phyloP scores from a whole-genome alignment of 2,888 invertebrate species.

The Trimorus sp. region DNA sequence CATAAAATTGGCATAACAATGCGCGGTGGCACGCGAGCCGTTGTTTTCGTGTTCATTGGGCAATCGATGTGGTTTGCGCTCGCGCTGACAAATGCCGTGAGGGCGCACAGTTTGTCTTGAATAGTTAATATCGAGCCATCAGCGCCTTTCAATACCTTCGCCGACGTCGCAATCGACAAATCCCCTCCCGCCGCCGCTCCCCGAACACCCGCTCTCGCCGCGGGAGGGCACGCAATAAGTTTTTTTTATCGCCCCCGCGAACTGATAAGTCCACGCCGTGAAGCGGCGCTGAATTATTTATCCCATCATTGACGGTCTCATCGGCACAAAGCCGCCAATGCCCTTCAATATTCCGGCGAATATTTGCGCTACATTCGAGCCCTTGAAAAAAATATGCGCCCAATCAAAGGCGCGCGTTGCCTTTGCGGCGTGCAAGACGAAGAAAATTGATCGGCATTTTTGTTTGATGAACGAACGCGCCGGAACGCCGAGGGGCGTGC shows the following conservation, averaged over 20 bases:
- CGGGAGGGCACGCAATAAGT: constrained; percentile 78
- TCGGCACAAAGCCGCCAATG: constrained; percentile 68
- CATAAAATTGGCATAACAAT: constrained; percentile 71
- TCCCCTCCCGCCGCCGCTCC: constrained; percentile 32
- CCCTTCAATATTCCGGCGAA: constrained; percentile 68
- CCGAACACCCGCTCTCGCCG: constrained; percentile 56
- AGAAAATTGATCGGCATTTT: constrained; percentile 49
- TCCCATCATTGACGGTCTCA: constrained; percentile 73
- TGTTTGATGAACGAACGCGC: constrained; percentile 40
- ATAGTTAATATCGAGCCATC: constrained; percentile 76
- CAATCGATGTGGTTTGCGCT: constrained; percentile 67
- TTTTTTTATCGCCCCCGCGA: constrained; percentile 78
- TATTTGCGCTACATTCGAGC: constrained; percentile 56
- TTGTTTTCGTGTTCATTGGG: constrained; percentile 50
- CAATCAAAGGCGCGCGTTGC: constrained; percentile 51
- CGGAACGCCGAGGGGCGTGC: too few relatives aligned
- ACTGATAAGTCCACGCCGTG: constrained; percentile 79
- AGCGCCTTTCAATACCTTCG: constrained; percentile 74
- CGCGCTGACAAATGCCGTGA: constrained; percentile 69
- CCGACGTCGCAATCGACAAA: constrained; percentile 71
- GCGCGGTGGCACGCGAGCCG: constrained; percentile 68
- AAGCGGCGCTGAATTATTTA: constrained; percentile 79
- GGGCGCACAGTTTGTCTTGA: constrained; percentile 70
- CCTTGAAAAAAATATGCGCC: constrained; percentile 52
- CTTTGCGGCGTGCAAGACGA: constrained; percentile 30